Conservation (phyloP, 2,113 vertebrate species). For the Herpetotheres cachinnans region DNA sequence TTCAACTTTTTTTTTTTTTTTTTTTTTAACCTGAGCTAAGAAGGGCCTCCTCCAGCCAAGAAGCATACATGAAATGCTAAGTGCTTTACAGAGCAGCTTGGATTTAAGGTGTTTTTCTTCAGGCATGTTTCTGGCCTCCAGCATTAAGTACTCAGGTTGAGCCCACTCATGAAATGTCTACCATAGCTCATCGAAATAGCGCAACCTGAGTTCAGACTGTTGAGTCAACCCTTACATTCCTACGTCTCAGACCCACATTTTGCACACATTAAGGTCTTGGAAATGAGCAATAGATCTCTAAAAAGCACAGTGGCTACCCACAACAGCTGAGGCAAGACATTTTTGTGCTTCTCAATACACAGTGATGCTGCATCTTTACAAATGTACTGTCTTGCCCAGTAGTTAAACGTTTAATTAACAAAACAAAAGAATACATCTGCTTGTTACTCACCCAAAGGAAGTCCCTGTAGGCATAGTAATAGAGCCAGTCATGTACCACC, state of each 20-base stretch:
- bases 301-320: not conserved
- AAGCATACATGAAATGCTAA: not conserved
- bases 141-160: not conserved
- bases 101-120: not conserved
- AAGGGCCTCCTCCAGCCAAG: not conserved
- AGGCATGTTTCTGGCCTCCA: not conserved
- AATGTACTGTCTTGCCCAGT: not conserved
- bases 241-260: not conserved
- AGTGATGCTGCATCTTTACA: not conserved
- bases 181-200: not conserved
- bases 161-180: not conserved
- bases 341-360: not conserved
- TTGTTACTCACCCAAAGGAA: conserved; percentile 79
- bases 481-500: conserved; percentile 86
- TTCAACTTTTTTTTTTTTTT: not conserved
- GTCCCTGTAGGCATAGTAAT: conserved; percentile 84
- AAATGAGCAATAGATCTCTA: not conserved
- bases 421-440: not conserved
- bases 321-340: not conserved
- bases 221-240: not conserved
- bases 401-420: not conserved
- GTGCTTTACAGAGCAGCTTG: not conserved
- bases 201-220: not conserved
- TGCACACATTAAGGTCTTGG: not conserved
- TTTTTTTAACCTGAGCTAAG: not conserved